Evolutionary conservation across 2,797 vertebrate genomes (phyloP), one percentile per base, ranked within the genome.

Genomic region (Pelobates cultripes): DNA sequence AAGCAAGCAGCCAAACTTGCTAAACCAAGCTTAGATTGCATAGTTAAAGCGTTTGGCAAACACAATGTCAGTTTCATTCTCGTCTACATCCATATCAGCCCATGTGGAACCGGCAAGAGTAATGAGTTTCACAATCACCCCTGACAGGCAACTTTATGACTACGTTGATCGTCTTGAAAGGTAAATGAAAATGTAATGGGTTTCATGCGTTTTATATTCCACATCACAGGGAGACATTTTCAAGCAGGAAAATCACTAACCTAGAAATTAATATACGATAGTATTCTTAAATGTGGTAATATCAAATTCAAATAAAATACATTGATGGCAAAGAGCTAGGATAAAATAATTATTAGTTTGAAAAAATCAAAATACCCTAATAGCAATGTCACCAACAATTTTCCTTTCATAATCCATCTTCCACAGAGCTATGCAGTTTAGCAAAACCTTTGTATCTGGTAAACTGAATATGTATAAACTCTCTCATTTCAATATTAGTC

Each of bases 61-160:
- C 55, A 73, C 43, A 42, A 78, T 82, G 70, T 85, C 74, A 4
- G 7, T 51, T 64, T 72, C 73, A 53, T 43, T 77, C 76, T 66
- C 4, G 15, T 73, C 13, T 44, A 63, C n/a, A 61, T 64, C 55
- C 47, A 8, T 47, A 45, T 43, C 63, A 85, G 80, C 75, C 8
- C 17, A 75, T 42, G 15, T 51, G 43, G 79, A 86, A 55, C 68
- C 68, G 68, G 15, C 15, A 10, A 86, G 86, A 87, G 64, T 87
- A 89, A 88, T 86, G 77, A 85, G 15, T 81, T 44, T 55, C 63
- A 78, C 84, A 87, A 89, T 85, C 73, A 81, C 43, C 43, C 0
- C 13, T 90, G 87, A 87, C 85, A 89, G 68, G 47, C 80, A 83
- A 60, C 79, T 51, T 28, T 85, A 86, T 86, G 72, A 82, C 82